Evolutionary conservation across 2,888 invertebrate species (phyloP).

Genomic region (Drosophila subquinaria): DNA sequence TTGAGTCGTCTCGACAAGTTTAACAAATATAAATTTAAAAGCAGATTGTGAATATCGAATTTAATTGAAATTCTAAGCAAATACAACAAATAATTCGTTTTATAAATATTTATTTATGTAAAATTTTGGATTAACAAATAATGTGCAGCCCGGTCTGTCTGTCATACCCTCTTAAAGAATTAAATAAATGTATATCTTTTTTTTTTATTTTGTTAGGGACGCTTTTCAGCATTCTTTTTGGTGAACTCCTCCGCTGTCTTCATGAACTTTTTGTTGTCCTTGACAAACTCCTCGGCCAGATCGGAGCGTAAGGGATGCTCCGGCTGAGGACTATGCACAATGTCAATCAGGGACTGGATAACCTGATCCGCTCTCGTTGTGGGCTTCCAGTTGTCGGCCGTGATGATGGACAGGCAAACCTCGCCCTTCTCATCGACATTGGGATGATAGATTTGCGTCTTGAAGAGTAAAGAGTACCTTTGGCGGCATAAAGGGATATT

Average conservation of each 20-base stretch:
- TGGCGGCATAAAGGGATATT: slow-evolving; percentile 99
- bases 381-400: slow-evolving; percentile 99
- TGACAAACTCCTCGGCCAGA: slow-evolving; percentile 97
- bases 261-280: slow-evolving; percentile 98
- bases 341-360: slow-evolving; percentile 97
- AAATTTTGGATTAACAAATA: slow-evolving; percentile 24
- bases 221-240: slow-evolving; percentile 98
- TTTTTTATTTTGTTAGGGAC: slow-evolving; percentile 89
- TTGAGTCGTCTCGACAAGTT: slow-evolving; percentile 1
- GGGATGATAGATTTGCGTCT: slow-evolving; percentile 99
- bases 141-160: slow-evolving; percentile 7
- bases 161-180: slow-evolving; percentile 1
- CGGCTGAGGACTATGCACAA: slow-evolving; percentile 99
- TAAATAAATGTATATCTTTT: background rate
- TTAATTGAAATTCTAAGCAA: background rate
- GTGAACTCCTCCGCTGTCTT: slow-evolving; percentile 99
- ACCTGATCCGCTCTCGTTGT: slow-evolving; percentile 99
- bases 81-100: slow-evolving; percentile 3
- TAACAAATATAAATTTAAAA: background rate
- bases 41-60: background rate
- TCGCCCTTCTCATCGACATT: slow-evolving; percentile 99
- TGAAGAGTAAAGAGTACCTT: slow-evolving; percentile 99
- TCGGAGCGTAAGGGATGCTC: slow-evolving; percentile 99
- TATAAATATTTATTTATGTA: slow-evolving; percentile 11
- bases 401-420: slow-evolving; percentile 98